Percentiles rank a stretch among this genome's conserved stretches.
Evolutionary conservation across 1,140 invertebrate genomes (phyloP).

Genomic region (Nasonia vitripennis): DNA sequence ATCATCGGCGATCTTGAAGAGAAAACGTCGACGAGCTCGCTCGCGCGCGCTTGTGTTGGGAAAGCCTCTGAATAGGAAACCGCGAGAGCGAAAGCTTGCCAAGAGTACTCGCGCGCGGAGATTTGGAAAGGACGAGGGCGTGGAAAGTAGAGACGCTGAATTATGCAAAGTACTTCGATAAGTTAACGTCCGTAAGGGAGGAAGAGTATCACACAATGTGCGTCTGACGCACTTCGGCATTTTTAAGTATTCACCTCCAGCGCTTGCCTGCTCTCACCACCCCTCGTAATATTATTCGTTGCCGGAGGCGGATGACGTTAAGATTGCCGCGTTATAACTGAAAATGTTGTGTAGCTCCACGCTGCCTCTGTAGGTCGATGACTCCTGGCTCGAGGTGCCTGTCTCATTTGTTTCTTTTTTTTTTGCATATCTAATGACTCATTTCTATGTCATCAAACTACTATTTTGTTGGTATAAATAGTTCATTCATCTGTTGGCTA

Average conservation of each 20-base stretch:
- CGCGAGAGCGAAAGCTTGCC: conserved; percentile 13
- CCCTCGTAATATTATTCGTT: background rate
- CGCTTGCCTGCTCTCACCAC: background rate
- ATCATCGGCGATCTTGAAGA: conserved; percentile 23
- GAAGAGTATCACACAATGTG: background rate
- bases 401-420: no score
- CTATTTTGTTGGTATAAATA: no score
- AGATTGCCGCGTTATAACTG: conserved; percentile 48
- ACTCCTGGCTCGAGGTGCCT: no score
- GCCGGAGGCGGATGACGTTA: conserved; percentile 22
- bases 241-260: conserved; percentile 57
- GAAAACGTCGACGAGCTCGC: background rate
- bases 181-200: conserved; percentile 57
- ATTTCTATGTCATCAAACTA: no score
- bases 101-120: conserved; percentile 40
- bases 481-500: no score
- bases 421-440: no score
- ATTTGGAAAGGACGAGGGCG: conserved; percentile 51
- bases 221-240: conserved; percentile 55
- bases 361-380: background rate
- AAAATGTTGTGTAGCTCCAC: conserved; percentile 36
- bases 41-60: background rate
- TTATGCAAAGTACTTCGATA: conserved; percentile 70
- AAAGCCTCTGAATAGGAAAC: background rate
- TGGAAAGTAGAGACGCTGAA: conserved; percentile 56